These are phyloP conservation scores for Cecidostiba fungosa DNA, from an alignment of 2,888 invertebrate species.

Conservation along the genomic window DNA sequence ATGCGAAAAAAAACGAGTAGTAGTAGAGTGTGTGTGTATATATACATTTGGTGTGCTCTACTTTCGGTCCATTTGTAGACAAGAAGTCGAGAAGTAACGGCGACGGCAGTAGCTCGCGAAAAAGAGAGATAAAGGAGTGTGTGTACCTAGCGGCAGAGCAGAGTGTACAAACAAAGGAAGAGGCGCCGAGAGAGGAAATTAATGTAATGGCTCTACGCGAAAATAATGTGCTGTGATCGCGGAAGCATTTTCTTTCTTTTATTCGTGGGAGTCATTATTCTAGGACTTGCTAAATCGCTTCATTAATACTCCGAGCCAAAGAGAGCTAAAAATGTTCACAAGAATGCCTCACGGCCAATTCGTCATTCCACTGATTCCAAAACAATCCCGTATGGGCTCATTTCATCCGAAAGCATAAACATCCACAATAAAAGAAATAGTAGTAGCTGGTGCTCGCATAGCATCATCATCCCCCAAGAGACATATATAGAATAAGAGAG, in stretches of 20 bases:
- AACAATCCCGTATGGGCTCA: neutral
- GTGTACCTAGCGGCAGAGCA: neutral
- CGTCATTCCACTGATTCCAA: neutral
- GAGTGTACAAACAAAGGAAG: neutral
- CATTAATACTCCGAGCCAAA: too few species aligned
- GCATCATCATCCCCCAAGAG: neutral
- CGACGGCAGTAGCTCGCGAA: neutral
- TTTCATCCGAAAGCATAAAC: neutral
- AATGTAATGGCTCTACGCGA: neutral
- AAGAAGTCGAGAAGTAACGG: conserved; percentile 22
- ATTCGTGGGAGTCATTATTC: neutral
- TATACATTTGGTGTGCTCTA: conserved; percentile 38
- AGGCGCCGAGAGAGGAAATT: neutral
- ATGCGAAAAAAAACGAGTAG: neutral
- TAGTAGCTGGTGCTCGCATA: too few species aligned
- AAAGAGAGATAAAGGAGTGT: neutral
- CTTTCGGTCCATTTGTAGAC: conserved; percentile 46
- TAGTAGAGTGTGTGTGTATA: neutral
- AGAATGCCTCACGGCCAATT: neutral
- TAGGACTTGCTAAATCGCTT: too few species aligned
- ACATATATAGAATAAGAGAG: neutral
- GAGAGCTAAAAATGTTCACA: neutral
- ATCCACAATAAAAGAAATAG: neutral
- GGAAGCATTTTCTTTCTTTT: neutral
- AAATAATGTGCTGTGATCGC: neutral